Percentiles rank a stretch among this genome's conserved stretches.
phyloP scores from a whole-genome alignment of 1,140 invertebrate species.

The Bradysia coprophila region DNA sequence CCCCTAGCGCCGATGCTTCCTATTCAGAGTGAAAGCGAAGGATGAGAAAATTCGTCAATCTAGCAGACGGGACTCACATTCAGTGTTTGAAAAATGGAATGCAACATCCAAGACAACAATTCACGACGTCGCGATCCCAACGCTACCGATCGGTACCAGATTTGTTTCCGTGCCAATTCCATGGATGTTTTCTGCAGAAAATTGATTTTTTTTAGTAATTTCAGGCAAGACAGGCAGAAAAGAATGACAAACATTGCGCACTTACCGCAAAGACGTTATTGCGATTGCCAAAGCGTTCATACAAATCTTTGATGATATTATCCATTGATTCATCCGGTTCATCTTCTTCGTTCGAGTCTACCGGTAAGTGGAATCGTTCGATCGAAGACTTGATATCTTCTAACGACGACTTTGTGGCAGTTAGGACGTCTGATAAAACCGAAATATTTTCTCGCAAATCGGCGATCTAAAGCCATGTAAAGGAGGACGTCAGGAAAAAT shows the following conservation, averaged over 20 bases:
- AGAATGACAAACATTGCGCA: neutral
- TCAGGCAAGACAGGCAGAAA: too few relatives aligned
- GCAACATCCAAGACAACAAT: constrained; percentile 34
- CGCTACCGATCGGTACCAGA: constrained; percentile 20
- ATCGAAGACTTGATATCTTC: neutral
- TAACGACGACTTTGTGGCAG: constrained; percentile 14
- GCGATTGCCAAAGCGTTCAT: constrained; percentile 16
- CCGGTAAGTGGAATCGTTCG: neutral
- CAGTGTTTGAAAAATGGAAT: constrained; percentile 31
- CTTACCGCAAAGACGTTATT: constrained; percentile 22
- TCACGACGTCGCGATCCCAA: constrained; percentile 11
- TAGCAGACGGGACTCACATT: too few relatives aligned
- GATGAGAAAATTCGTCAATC: too few relatives aligned
- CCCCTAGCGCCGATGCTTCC: constrained; percentile 30
- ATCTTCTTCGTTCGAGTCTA: too few relatives aligned
- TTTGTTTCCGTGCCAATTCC: constrained; percentile 18
- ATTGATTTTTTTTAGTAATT: too few relatives aligned
- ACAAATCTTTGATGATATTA: constrained; percentile 15
- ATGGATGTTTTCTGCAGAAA: constrained; percentile 21
- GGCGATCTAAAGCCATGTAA: constrained; percentile 8
- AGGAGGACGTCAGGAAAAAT: too few relatives aligned
- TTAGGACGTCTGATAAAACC: constrained; percentile 18
- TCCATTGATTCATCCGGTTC: neutral
- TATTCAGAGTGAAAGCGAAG: too few relatives aligned
- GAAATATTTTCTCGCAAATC: constrained; percentile 20